phyloP scores from a whole-genome alignment of 2,113 vertebrate species.

The Zingel zingel region DNA sequence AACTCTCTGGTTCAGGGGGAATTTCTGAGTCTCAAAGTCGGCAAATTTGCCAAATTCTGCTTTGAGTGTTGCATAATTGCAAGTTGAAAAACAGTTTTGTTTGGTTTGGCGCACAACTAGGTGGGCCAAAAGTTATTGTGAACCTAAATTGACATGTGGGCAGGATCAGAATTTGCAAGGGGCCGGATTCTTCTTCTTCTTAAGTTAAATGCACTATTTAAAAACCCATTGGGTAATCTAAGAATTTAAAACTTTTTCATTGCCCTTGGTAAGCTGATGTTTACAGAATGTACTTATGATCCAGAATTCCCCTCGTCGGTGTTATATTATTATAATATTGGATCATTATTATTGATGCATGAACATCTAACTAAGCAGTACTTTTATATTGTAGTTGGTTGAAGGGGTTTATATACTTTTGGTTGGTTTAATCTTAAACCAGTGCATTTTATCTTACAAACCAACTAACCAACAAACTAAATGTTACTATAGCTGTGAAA shows the following conservation, averaged over 20 bases:
- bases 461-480: background rate
- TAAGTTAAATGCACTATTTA: background rate
- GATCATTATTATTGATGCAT: background rate
- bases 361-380: background rate
- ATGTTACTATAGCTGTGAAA: background rate
- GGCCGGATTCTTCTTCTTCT: background rate
- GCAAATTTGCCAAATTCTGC: no score
- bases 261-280: background rate
- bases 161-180: no score
- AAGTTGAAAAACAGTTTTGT: no score
- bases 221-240: background rate
- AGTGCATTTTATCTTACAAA: background rate
- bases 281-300: background rate
- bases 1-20: no score
- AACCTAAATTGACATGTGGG: no score
- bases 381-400: background rate
- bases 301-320: no score
- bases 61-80: no score
- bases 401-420: background rate
- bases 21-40: no score
- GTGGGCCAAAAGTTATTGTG: no score
- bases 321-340: background rate
- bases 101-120: no score
- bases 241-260: background rate
- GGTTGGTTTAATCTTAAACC: background rate